Evolutionary conservation across 2,888 invertebrate genomes (phyloP), one percentile per base, ranked within the genome.

Genomic region (Seladonia tumulorum): DNA sequence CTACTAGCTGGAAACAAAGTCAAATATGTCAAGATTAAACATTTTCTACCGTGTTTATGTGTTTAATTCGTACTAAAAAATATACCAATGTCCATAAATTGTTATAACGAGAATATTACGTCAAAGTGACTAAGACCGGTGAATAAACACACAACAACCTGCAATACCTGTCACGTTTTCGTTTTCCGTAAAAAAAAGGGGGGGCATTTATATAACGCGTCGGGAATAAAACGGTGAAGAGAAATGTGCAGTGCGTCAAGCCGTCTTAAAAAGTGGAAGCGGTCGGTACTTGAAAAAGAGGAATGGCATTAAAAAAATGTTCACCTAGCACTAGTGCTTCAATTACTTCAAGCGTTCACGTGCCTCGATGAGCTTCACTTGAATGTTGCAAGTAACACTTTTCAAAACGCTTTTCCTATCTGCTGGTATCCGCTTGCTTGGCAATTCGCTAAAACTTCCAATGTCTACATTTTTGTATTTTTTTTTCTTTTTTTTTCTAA

Each of bases 181-280:
- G 7, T 2, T 63, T 63, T 63, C 8, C 29, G 16, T 63, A 18
- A 8, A 8, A 35, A 25, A 35, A 68, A 22, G 10, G 29, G 0
- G 22, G 8, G 35, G 35, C 35, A 8, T 39, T 39, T 68, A 16
- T 18, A 10, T 2, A 22, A 39, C 68, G 68, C 10, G 10, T 63
- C 5, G 7, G 63, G 18, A 63, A 25, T 16, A 22, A 68, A 22
- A 1, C 10, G 35, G 22, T 1, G 39, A 39, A 4, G 35, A 3
- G 39, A 22, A 68, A 39, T 22, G 29, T 39, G 39, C 66, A 68
- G 35, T 68, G 10, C 35, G 39, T 22, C 35, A 22, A 68, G 22
- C 39, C 68, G 35, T 68, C 39, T 22, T 18, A 39, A 39, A 68
- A 68, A 68, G 68, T 85, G 82, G 79, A 79, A 82, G 60, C 76